Evolutionary conservation across 2,113 vertebrate genomes (phyloP).

Genomic region (Neolamprologus falcicula): DNA sequence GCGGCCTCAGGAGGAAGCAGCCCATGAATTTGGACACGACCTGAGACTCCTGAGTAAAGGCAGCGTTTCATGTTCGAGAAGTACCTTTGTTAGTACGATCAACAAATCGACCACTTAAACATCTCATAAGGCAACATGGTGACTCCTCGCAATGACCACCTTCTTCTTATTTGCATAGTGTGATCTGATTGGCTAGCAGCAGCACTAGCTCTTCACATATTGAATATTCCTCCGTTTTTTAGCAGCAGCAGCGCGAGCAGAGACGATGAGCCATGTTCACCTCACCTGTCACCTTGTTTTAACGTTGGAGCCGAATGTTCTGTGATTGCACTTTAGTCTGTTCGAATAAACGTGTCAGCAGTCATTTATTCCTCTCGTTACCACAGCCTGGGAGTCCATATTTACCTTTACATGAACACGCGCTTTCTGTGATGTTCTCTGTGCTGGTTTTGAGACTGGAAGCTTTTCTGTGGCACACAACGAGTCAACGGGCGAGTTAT

Average conservation of each 20-base stretch:
- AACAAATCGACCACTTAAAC: background rate
- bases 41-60: fast-evolving
- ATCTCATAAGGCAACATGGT: background rate
- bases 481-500: background rate
- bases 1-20: fast-evolving
- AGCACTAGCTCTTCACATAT: background rate
- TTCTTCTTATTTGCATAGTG: background rate
- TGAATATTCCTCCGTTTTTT: background rate
- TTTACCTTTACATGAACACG: background rate
- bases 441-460: background rate
- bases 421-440: background rate
- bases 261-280: fast-evolving
- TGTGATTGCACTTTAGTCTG: background rate
- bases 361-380: background rate
- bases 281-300: background rate
- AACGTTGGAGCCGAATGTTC: fast-evolving
- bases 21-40: too few relatives aligned
- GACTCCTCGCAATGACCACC: background rate
- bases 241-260: background rate
- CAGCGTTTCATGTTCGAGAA: background rate
- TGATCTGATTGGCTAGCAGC: background rate
- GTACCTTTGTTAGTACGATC: background rate
- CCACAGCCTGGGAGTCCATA: background rate
- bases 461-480: background rate
- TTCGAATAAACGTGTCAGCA: background rate